These are phyloP conservation scores for Ophion costatus DNA, from an alignment of 2,888 invertebrate genomes.

Conservation along the genomic window DNA sequence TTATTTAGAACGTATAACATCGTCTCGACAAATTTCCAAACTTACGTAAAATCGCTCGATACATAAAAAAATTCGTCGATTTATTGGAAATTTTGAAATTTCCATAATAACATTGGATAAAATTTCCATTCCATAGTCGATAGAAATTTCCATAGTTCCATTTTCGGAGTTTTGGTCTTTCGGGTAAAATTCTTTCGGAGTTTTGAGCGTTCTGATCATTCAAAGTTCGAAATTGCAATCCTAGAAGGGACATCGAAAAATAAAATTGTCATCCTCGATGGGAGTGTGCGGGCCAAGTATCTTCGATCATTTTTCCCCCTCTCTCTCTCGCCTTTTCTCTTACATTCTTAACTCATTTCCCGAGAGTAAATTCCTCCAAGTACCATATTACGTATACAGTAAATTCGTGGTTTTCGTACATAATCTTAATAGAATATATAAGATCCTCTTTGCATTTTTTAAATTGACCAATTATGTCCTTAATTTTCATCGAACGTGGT, in stretches of 20 bases:
- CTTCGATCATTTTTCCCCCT: background rate
- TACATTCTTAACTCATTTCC: background rate
- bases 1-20: too few species aligned
- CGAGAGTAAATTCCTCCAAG: background rate
- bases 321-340: background rate
- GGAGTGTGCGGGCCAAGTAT: background rate
- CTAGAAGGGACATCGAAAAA: background rate
- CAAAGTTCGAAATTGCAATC: too few species aligned
- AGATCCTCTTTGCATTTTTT: slow-evolving; percentile 26
- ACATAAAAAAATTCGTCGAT: too few species aligned
- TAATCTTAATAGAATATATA: slow-evolving; percentile 19
- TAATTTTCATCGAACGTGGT: slow-evolving; percentile 55
- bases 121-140: too few species aligned
- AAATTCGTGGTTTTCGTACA: slow-evolving; percentile 30
- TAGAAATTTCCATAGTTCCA: too few species aligned
- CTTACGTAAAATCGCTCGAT: too few species aligned
- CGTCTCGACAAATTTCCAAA: too few species aligned
- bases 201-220: too few species aligned
- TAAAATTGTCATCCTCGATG: background rate
- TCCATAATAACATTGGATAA: too few species aligned
- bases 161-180: too few species aligned
- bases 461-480: slow-evolving; percentile 49
- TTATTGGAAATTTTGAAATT: too few species aligned
- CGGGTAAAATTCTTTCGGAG: too few species aligned
- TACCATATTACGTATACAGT: slow-evolving; percentile 13